Percentiles rank a stretch among this genome's conserved stretches.
Evolutionary conservation across 2,888 invertebrate genomes (phyloP).

Genomic region (Ormyrus pomaceus): DNA sequence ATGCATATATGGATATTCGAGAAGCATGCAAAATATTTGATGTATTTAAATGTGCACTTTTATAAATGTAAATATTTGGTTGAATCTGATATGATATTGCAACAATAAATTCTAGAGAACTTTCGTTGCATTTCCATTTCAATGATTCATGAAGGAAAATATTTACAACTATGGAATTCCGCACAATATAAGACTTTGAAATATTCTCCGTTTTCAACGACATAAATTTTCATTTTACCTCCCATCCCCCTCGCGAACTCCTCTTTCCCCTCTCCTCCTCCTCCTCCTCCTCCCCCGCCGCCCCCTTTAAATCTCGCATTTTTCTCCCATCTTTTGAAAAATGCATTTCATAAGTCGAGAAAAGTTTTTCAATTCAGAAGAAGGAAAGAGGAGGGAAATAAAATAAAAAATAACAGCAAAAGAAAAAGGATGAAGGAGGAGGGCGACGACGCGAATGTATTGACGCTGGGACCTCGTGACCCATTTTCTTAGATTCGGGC

Average conservation of each 20-base stretch:
- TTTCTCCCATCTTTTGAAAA: slow-evolving; percentile 56
- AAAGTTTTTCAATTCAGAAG: slow-evolving; percentile 55
- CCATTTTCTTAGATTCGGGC: slow-evolving; percentile 37
- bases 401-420: slow-evolving; percentile 30
- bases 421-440: slow-evolving; percentile 8
- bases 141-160: slow-evolving; percentile 58
- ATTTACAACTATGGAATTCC: slow-evolving; percentile 56
- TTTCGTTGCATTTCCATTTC: slow-evolving; percentile 55
- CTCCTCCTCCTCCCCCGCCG: neutral
- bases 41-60: slow-evolving; percentile 40
- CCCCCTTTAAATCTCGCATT: slow-evolving; percentile 51
- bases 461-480: slow-evolving; percentile 48
- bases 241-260: slow-evolving; percentile 14
- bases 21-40: slow-evolving; percentile 37
- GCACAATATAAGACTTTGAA: slow-evolving; percentile 57
- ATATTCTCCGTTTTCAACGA: slow-evolving; percentile 56
- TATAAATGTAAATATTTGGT: slow-evolving; percentile 52
- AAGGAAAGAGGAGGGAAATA: slow-evolving; percentile 20
- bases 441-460: slow-evolving; percentile 38
- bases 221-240: slow-evolving; percentile 56
- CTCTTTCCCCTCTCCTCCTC: neutral
- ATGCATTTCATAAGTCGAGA: slow-evolving; percentile 55
- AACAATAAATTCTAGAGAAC: slow-evolving; percentile 54
- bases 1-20: slow-evolving; percentile 22
- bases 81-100: slow-evolving; percentile 54